Evolutionary conservation across 2,888 invertebrate genomes (phyloP).

Genomic region (Brassicogethes aeneus): DNA sequence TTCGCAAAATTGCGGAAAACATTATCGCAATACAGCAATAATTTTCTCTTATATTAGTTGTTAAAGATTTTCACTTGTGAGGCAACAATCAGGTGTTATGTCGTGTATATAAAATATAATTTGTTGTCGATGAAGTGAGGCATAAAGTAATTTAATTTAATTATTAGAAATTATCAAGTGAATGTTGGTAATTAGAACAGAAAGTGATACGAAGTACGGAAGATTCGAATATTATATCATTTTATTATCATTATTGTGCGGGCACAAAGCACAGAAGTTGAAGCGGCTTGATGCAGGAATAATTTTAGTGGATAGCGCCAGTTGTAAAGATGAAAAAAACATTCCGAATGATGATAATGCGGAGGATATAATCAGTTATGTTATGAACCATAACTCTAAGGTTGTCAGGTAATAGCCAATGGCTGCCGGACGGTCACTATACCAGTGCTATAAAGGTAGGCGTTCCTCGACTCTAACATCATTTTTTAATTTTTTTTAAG

Average conservation of each 20-base stretch:
- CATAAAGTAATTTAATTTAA: slow-evolving; percentile 25
- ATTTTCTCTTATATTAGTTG: slow-evolving; percentile 3
- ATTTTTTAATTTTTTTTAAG: slow-evolving; percentile 32
- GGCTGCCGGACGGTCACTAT: slow-evolving; percentile 21
- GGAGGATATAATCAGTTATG: slow-evolving; percentile 18
- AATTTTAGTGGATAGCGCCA: not conserved
- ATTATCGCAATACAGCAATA: not conserved
- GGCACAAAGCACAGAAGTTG: no score
- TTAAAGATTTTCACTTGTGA: slow-evolving; percentile 15
- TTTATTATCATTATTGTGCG: no score
- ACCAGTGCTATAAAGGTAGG: slow-evolving; percentile 28
- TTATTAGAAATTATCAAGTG: slow-evolving; percentile 23
- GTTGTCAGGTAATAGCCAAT: slow-evolving; percentile 27
- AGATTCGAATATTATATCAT: slow-evolving; percentile 22
- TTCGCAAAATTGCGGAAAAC: slow-evolving; percentile 1
- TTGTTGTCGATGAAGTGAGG: slow-evolving; percentile 22
- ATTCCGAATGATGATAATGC: slow-evolving; percentile 18
- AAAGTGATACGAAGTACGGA: slow-evolving; percentile 23
- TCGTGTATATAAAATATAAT: slow-evolving; percentile 17
- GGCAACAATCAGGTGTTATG: slow-evolving; percentile 17
- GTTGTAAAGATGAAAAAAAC: not conserved
- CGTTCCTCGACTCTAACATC: slow-evolving; percentile 28
- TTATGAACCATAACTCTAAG: slow-evolving; percentile 24
- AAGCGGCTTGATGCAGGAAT: no score
- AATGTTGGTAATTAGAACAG: slow-evolving; percentile 24